Evolutionary conservation across 2,888 invertebrate genomes (phyloP).

Genomic region (Meandrusa payeni): DNA sequence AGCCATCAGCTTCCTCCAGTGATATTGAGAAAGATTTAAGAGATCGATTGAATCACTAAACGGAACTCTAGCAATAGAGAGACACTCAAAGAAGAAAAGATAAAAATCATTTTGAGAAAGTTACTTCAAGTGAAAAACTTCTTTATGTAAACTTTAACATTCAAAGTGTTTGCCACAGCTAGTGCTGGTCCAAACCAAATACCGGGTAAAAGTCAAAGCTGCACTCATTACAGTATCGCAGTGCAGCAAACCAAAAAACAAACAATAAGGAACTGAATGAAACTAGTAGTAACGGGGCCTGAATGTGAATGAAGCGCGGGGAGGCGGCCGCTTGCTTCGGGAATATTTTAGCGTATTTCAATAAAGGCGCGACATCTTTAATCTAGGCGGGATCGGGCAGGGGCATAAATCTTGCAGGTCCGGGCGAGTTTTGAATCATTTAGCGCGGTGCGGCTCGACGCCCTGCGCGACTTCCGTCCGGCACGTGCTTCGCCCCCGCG

Average conservation of each 20-base stretch:
- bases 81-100: too few species aligned
- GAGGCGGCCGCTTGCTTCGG: conserved; percentile 33
- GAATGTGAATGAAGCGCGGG: conserved; percentile 57
- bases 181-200: not conserved
- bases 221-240: conserved; percentile 44
- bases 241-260: conserved; percentile 56
- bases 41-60: too few species aligned
- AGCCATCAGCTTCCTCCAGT: too few species aligned
- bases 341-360: conserved; percentile 73
- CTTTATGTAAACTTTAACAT: not conserved
- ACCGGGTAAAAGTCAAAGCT: conserved; percentile 27
- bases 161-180: not conserved
- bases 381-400: conserved; percentile 74
- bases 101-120: not conserved
- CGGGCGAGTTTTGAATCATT: conserved; percentile 79
- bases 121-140: not conserved
- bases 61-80: too few species aligned
- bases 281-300: conserved; percentile 51
- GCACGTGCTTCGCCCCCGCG: conserved; percentile 61
- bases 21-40: too few species aligned
- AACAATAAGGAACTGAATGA: conserved; percentile 70
- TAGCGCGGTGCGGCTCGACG: conserved; percentile 65
- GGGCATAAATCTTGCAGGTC: conserved; percentile 80
- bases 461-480: conserved; percentile 77
- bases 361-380: conserved; percentile 79